Percentiles rank a stretch among this genome's conserved stretches.
Evolutionary conservation across 2,888 invertebrate species (phyloP).

Genomic region (Rambutsinella grinnellia): DNA sequence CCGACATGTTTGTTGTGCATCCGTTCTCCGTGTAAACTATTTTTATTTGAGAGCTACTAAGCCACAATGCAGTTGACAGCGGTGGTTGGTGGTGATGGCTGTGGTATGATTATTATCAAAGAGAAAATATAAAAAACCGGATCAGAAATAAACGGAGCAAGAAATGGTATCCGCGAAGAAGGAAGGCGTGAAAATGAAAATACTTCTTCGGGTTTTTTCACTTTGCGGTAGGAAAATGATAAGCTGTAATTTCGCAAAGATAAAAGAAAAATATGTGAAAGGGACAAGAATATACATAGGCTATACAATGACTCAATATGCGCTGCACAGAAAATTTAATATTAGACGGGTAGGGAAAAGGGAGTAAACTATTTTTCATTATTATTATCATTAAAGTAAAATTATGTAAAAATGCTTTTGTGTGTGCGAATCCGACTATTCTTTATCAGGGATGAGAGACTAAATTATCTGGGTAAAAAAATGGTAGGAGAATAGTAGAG

Average conservation of each 20-base stretch:
- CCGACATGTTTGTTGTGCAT: slow-evolving; percentile 50
- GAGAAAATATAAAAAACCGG: slow-evolving; percentile 43
- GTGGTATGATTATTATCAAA: too few species aligned
- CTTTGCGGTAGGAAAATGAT: neutral
- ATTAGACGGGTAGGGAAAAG: neutral
- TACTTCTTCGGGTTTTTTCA: neutral
- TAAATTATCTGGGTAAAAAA: neutral
- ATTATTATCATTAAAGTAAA: neutral
- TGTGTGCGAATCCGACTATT: slow-evolving; percentile 4
- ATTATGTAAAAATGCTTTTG: neutral
- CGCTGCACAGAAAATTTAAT: neutral
- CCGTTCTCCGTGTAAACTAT: neutral
- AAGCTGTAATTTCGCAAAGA: neutral
- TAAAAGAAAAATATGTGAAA: neutral
- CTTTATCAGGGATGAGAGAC: neutral
- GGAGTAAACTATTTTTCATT: neutral
- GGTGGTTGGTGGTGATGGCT: neutral
- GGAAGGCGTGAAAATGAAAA: slow-evolving; percentile 8
- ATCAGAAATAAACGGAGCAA: slow-evolving; percentile 20
- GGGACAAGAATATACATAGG: neutral
- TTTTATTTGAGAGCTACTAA: neutral
- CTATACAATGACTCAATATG: neutral
- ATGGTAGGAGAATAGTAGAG: neutral
- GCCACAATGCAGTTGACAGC: neutral
- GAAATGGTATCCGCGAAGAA: slow-evolving; percentile 24